Evolutionary conservation across 2,797 vertebrate species (phyloP), one percentile per base, ranked within the genome.

Genomic region (Rhadinocentrus ornatus): DNA sequence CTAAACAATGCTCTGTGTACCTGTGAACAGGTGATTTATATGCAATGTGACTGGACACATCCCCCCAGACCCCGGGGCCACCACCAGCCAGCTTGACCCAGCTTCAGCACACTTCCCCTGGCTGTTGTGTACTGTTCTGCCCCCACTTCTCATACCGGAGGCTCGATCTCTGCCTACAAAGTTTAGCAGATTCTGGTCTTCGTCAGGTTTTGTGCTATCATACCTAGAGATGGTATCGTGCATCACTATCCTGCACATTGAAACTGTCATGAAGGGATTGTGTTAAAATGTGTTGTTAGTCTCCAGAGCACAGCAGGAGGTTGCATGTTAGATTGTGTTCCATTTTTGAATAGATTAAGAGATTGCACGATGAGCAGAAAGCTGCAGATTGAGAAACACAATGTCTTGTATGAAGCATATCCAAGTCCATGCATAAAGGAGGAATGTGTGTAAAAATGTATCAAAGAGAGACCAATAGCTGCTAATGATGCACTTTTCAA

Each of bases 11-110:
- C 65, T 77, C 66, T 50, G 70, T 71, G 86, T 84, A 60, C 81
- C 67, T 56, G 68, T 76, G 82, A 75, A 69, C 83, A 83, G 85
- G 85, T 91, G 90, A 91, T 91, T 88, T 90, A 89, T 87, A 91
- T 80, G 66, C 50, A 55, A 84, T 88, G 83, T 85, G 88, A 90
- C 79, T 48, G 52, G 75, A 64, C 16, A 62, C 66, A 62, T 89
- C 83, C 77, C 86, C 61, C 34, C 78, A 60, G 79, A 68, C 65
- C 69, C 27, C 15, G 10, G 0, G 78, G 79, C 81, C 71, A 69
- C 67, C 37, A 13, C 66, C 77, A 75, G 73, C 52, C 66, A 35
- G 67, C 75, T 35, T 70, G 77, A 87, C 86, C 80, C 67, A 77
- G 86, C 86, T 84, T 69, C 64, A 62, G 76, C 64, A n/a, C 77